Evolutionary conservation across 2,888 invertebrate genomes (phyloP), one percentile per base, ranked within the genome.

Genomic region (Polia nebulosa): DNA sequence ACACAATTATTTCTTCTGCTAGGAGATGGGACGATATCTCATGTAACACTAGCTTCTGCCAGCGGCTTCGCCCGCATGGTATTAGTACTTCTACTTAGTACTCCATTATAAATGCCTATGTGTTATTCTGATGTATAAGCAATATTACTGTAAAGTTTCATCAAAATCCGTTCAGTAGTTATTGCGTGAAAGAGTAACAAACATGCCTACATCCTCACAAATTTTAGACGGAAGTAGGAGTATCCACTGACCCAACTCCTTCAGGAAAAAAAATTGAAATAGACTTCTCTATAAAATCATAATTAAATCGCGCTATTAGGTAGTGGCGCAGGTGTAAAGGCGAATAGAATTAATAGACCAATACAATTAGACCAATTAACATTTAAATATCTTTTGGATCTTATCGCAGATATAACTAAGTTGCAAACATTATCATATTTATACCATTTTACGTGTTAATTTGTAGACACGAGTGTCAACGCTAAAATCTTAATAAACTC

Each of bases 351-450:
- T 57, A 74, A 76, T 72, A 72, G 32, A 9, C 45, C 17, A 67
- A 67, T 66, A 73, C 78, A 74, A 66, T 76, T 74, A 67, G 0
- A 52, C 34, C 39, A 55, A 70, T 81, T 81, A 72, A 67, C 73
- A 81, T 81, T 55, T 72, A 59, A 57, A 81, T 73, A 72, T 69
- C 29, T 66, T 59, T 60, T 68, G 34, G 64, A 72, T 76, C 41
- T 58, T 72, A 74, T 68, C 61, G 41, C 44, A 17, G 25, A 20
- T 32, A 67, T 64, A 49, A 67, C 59, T 61, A 36, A 65, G 63
- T 55, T 51, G 65, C 17, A 7, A 59, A 29, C 8, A 79, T 81
- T 81, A 81, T 56, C 79, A 81, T 81, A 76, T 70, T 67, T 53
- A 67, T 51, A 20, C 60, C 66, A 72, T 78, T 78, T 71, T 47